Conservation (phyloP, 2,888 invertebrate genomes). For the Acleris laterana region DNA sequence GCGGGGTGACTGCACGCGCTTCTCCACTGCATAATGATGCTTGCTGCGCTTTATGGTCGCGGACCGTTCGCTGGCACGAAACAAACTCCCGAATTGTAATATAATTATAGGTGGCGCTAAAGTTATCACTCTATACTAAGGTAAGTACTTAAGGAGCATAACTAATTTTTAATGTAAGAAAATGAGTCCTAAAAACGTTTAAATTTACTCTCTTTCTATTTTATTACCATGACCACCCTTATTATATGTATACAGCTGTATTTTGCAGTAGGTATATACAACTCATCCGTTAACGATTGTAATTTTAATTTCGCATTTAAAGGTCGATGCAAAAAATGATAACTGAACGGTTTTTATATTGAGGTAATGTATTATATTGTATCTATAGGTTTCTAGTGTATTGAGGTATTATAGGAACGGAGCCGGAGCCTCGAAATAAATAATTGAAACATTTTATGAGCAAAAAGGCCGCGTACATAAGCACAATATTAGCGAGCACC, state of each 20-base stretch:
- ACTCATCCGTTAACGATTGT: too few species aligned
- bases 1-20: conserved; percentile 39
- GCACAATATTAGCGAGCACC: neutral
- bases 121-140: neutral
- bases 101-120: neutral
- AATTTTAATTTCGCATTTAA: too few species aligned
- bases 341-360: too few species aligned
- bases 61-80: neutral
- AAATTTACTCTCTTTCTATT: too few species aligned
- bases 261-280: too few species aligned
- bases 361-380: too few species aligned
- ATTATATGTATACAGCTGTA: too few species aligned
- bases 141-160: neutral
- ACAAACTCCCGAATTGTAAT: neutral
- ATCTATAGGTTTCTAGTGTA: too few species aligned
- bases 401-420: neutral
- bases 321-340: too few species aligned
- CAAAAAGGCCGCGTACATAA: conserved; percentile 1
- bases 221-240: too few species aligned
- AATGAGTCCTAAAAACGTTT: too few species aligned
- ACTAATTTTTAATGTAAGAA: too few species aligned
- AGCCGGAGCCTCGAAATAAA: neutral
- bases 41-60: conserved; percentile 12
- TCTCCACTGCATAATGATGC: conserved; percentile 30
- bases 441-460: neutral